A percentile compares a stretch with the other conserved stretches of the same genome.
Evolutionary conservation across 1,140 invertebrate genomes (phyloP).

Genomic region (Hycleus cichorii): DNA sequence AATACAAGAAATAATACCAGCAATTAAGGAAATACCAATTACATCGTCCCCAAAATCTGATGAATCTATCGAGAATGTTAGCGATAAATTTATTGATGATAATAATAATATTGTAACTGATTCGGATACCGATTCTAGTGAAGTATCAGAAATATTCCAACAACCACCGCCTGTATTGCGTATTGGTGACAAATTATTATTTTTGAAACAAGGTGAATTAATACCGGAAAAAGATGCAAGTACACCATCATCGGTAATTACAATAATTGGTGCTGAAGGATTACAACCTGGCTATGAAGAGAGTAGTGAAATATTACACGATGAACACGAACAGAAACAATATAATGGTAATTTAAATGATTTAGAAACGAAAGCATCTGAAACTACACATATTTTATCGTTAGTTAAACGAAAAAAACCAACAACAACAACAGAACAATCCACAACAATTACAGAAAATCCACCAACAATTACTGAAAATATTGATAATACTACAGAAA

Average conservation of each 20-base stretch:
- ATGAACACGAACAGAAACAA: conserved; percentile 8
- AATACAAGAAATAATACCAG: conserved; percentile 39
- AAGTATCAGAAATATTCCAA: conserved; percentile 37
- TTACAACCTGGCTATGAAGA: conserved; percentile 37
- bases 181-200: conserved; percentile 41
- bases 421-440: background rate
- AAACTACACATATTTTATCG: conserved; percentile 28
- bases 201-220: conserved; percentile 37
- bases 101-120: conserved; percentile 41
- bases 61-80: conserved; percentile 19
- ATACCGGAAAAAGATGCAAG: conserved; percentile 36
- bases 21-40: conserved; percentile 35
- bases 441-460: background rate
- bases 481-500: background rate
- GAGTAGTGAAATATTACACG: conserved; percentile 33
- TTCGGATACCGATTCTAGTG: conserved; percentile 36
- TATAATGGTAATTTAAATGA: conserved; percentile 11
- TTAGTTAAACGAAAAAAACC: conserved; percentile 22
- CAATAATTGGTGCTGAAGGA: conserved; percentile 42
- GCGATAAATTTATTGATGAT: background rate
- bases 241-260: conserved; percentile 39
- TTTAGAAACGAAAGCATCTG: conserved; percentile 20
- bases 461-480: conserved; percentile 7
- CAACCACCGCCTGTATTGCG: conserved; percentile 39
- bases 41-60: conserved; percentile 29